Evolutionary conservation across 2,797 vertebrate species (phyloP).

Genomic region (Choloepus didactylus): DNA sequence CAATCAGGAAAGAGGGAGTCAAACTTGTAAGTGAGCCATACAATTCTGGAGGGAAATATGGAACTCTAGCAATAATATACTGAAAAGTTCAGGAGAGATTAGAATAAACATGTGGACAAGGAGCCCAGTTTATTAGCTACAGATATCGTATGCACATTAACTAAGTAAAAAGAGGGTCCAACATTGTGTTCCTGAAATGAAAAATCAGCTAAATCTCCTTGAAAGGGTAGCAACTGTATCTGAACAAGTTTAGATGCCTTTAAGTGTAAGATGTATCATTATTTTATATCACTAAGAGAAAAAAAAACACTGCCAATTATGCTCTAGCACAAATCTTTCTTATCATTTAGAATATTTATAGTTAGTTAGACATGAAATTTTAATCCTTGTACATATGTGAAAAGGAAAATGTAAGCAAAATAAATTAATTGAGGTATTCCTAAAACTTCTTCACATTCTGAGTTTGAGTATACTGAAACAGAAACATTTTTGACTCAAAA

Average conservation of each 20-base stretch:
- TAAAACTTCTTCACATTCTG: background rate
- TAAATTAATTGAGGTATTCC: background rate
- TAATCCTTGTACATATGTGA: background rate
- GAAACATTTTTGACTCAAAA: background rate
- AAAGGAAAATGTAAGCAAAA: background rate
- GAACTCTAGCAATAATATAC: background rate
- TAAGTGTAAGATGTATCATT: background rate
- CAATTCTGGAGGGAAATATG: background rate
- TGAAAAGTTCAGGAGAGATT: background rate
- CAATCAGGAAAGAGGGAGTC: background rate
- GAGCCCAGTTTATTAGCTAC: background rate
- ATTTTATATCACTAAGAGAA: conserved; percentile 1
- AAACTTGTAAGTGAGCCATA: background rate
- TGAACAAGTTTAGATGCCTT: background rate
- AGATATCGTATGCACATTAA: background rate
- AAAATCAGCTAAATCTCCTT: conserved; percentile 1
- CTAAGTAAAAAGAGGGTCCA: background rate
- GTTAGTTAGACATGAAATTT: background rate
- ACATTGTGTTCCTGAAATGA: background rate
- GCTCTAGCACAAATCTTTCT: background rate
- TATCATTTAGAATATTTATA: background rate
- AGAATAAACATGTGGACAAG: background rate
- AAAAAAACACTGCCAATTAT: background rate
- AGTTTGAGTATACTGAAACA: background rate
- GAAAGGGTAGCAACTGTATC: background rate